Evolutionary conservation across 2,113 vertebrate genomes (phyloP).

Genomic region (Nannospalax galili): DNA sequence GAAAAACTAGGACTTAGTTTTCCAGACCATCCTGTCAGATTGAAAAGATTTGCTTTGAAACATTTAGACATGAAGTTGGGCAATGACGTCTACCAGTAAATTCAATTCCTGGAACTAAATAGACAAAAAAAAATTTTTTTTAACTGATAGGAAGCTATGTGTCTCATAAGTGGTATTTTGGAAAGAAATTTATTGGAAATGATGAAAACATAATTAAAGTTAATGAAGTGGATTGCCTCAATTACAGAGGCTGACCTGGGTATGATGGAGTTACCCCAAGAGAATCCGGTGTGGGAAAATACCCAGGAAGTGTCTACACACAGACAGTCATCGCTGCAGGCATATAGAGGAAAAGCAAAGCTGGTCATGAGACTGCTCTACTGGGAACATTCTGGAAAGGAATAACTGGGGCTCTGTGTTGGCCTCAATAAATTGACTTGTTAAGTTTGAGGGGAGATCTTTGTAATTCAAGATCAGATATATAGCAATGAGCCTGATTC

Average conservation of each 20-base stretch:
- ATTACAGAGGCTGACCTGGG: constrained; percentile 4
- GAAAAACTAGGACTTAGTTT: not conserved
- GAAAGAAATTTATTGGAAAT: constrained; percentile 55
- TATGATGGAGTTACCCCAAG: not conserved
- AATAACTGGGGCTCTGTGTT: not conserved
- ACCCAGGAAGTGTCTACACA: not conserved
- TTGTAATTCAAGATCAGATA: not conserved
- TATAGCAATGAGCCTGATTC: not conserved
- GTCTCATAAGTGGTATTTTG: constrained; percentile 37
- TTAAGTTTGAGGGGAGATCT: not conserved
- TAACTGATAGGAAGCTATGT: constrained; percentile 17
- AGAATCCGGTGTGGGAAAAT: constrained; percentile 46
- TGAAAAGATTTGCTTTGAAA: constrained; percentile 55
- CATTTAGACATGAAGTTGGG: constrained; percentile 44
- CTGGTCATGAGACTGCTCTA: not conserved
- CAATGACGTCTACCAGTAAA: constrained; percentile 63
- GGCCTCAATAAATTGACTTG: not conserved
- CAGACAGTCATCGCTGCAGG: not conserved
- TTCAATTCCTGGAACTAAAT: constrained; percentile 68
- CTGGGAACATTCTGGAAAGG: constrained; percentile 8
- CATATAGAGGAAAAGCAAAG: not conserved
- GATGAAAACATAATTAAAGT: constrained; percentile 45
- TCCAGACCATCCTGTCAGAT: not conserved
- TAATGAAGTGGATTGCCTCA: constrained; percentile 22
- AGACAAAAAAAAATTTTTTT: not conserved